Percentiles rank a stretch among this genome's conserved stretches.
Evolutionary conservation across 1,140 invertebrate species (phyloP).

Genomic region (Sesamia nonagrioides): DNA sequence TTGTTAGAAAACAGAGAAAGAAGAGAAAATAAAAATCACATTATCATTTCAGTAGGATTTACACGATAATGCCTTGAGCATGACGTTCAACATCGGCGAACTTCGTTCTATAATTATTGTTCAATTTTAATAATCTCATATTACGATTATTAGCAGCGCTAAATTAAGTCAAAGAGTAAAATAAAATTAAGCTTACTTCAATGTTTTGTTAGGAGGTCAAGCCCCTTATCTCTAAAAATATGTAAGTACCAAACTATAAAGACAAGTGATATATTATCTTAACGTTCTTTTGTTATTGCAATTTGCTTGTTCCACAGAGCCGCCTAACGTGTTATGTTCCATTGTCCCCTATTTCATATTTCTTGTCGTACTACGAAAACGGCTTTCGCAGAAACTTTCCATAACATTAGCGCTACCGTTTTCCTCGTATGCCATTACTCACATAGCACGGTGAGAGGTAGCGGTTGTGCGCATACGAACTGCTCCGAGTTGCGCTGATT

Average conservation of each 20-base stretch:
- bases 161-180: too few species aligned
- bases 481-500: conserved; percentile 57
- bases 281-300: background rate
- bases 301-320: background rate
- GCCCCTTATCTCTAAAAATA: too few species aligned
- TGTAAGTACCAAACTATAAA: background rate
- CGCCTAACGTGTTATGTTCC: background rate
- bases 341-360: background rate
- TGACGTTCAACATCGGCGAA: too few species aligned
- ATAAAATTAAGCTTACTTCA: too few species aligned
- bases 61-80: too few species aligned
- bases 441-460: conserved; percentile 76
- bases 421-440: conserved; percentile 52
- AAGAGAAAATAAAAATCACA: too few species aligned
- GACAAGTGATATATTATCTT: background rate
- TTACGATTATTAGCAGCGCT: too few species aligned
- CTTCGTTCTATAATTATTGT: too few species aligned
- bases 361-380: background rate
- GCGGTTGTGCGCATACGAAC: conserved; percentile 64
- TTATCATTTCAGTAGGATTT: too few species aligned
- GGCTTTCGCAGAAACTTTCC: background rate
- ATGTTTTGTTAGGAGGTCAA: too few species aligned
- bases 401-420: background rate
- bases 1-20: too few species aligned
- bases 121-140: too few species aligned